Conservation (phyloP, 2,797 vertebrate species). For the Pogonophryne albipinna region DNA sequence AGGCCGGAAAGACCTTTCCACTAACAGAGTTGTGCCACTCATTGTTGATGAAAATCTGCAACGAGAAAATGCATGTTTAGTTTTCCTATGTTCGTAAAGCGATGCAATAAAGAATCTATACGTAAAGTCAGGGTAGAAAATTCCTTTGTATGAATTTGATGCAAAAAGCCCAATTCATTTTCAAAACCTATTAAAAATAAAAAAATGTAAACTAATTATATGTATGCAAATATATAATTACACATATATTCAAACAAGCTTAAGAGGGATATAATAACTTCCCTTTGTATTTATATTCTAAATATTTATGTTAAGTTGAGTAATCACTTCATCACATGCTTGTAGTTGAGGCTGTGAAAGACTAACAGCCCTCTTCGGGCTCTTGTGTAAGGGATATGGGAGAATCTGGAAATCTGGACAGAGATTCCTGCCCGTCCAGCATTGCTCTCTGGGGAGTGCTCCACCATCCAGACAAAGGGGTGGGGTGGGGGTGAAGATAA, state of each 20-base stretch:
- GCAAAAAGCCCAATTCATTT: neutral
- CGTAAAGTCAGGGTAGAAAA: neutral
- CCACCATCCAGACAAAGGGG: slow-evolving; percentile 85
- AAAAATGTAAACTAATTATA: neutral
- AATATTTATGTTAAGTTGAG: slow-evolving; percentile 43
- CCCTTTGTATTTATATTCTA: slow-evolving; percentile 12
- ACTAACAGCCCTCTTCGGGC: slow-evolving; percentile 48
- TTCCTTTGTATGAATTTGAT: slow-evolving; percentile 2
- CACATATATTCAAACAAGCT: neutral
- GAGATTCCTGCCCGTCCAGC: slow-evolving; percentile 84
- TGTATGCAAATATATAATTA: too few relatives aligned
- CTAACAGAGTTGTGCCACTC: slow-evolving; percentile 98
- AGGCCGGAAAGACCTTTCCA: slow-evolving; percentile 91
- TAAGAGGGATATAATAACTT: neutral
- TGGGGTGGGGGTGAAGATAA: slow-evolving; percentile 74
- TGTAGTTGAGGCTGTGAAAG: slow-evolving; percentile 43
- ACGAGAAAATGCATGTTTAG: slow-evolving; percentile 6
- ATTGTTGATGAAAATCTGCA: slow-evolving; percentile 98
- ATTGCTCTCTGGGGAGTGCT: slow-evolving; percentile 87
- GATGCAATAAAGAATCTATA: neutral
- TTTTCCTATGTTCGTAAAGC: slow-evolving; percentile 13
- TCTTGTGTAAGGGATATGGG: slow-evolving; percentile 78
- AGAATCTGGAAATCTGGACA: slow-evolving; percentile 85
- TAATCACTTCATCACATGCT: slow-evolving; percentile 38
- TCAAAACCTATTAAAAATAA: slow-evolving; percentile 3